Conservation (phyloP, 2,113 vertebrate genomes). For the Protomyctophum bolini region DNA sequence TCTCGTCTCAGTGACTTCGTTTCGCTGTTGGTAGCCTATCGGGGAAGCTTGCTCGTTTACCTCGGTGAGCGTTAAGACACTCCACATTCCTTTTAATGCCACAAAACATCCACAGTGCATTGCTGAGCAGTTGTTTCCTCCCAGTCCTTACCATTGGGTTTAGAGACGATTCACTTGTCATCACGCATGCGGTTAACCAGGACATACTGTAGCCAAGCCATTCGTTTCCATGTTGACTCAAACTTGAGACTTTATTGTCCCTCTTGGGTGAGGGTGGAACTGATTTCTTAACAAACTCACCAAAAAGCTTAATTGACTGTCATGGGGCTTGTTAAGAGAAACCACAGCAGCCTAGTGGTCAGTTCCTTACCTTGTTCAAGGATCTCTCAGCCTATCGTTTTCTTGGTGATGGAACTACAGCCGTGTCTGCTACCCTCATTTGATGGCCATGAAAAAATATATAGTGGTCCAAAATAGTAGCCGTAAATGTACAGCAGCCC, state of each 20-base stretch:
- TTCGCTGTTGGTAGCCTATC: conserved; percentile 25
- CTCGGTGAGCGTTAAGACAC: conserved; percentile 36
- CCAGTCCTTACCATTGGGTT: conserved; percentile 2
- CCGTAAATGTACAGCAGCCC: conserved; percentile 72
- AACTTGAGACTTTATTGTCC: conserved; percentile 15
- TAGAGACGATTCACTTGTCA: conserved; percentile 27
- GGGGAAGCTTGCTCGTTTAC: conserved; percentile 52
- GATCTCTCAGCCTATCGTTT: conserved; percentile 42
- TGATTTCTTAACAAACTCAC: conserved; percentile 14
- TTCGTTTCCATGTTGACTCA: conserved; percentile 46
- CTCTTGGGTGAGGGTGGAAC: conserved; percentile 17
- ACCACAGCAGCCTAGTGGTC: conserved; percentile 50
- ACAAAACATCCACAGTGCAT: conserved; percentile 45
- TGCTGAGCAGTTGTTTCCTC: conserved; percentile 32
- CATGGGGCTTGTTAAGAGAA: conserved; percentile 50
- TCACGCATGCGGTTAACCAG: conserved; percentile 40
- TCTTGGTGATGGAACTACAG: conserved; percentile 53
- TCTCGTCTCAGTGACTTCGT: not conserved
- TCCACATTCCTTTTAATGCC: conserved; percentile 65
- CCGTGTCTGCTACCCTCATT: conserved; percentile 60
- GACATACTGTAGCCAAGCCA: conserved; percentile 10
- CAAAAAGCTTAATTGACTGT: conserved; percentile 45
- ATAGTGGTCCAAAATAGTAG: conserved; percentile 72
- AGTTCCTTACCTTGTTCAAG: conserved; percentile 59
- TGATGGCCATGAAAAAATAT: conserved; percentile 68